Percentiles rank a stretch among this genome's conserved stretches.
These are phyloP conservation scores for Aleiodes sp. DNA, from an alignment of 1,140 invertebrate genomes.

Conservation along the genomic window DNA sequence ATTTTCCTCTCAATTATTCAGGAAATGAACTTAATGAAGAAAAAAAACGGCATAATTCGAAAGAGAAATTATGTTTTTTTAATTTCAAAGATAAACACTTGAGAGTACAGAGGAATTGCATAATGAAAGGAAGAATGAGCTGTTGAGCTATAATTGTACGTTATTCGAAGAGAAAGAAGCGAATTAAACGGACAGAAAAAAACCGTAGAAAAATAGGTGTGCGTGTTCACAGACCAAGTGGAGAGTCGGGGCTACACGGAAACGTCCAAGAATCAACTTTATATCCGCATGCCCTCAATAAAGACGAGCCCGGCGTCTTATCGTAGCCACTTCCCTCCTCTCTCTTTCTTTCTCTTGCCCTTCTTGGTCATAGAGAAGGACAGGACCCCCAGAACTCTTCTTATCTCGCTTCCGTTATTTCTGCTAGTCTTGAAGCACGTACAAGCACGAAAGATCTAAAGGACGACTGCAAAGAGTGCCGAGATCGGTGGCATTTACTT, in stretches of 20 bases:
- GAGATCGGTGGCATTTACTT: slow-evolving; percentile 2
- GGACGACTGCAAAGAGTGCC: background rate
- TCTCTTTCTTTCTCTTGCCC: background rate
- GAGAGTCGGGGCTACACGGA: background rate
- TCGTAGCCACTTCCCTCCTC: background rate
- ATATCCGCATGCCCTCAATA: slow-evolving; percentile 1
- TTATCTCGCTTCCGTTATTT: slow-evolving; percentile 21
- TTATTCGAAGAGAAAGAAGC: too few species aligned
- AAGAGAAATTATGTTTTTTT: too few species aligned
- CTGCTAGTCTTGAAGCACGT: slow-evolving; percentile 5
- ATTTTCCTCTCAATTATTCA: too few species aligned
- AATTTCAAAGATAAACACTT: too few species aligned
- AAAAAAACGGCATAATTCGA: too few species aligned
- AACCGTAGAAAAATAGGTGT: background rate
- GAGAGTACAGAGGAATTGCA: too few species aligned
- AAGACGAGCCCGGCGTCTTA: slow-evolving; percentile 6
- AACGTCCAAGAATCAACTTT: slow-evolving; percentile 14
- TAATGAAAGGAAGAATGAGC: too few species aligned
- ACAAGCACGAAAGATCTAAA: slow-evolving; percentile 11
- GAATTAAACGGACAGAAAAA: background rate
- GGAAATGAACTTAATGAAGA: too few species aligned
- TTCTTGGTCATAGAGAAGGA: background rate
- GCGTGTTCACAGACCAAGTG: background rate
- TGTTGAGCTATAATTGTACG: too few species aligned
- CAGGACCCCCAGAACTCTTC: background rate